These are phyloP conservation scores for Ptyas mucosa DNA, from an alignment of 2,113 vertebrate genomes.

Conservation along the genomic window DNA sequence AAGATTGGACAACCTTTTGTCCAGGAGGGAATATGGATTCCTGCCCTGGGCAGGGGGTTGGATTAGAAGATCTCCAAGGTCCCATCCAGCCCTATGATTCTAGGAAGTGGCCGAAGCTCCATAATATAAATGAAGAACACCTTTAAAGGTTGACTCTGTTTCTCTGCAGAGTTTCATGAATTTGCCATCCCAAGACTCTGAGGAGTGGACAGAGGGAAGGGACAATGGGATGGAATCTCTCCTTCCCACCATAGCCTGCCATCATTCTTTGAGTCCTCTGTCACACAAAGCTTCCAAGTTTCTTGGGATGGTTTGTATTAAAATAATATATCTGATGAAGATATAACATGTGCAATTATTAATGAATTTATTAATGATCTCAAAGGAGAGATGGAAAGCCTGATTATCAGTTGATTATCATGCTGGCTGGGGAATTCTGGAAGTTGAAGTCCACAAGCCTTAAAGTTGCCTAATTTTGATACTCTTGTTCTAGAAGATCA, in stretches of 20 bases:
- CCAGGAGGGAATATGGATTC: neutral
- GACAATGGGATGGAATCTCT: neutral
- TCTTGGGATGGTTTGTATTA: neutral
- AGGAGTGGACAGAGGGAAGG: neutral
- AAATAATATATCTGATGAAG: neutral
- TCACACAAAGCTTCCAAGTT: neutral
- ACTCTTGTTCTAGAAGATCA: neutral
- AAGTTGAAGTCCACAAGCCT: neutral
- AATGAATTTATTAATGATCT: neutral
- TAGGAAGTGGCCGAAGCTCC: too few species aligned
- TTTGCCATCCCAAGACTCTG: neutral
- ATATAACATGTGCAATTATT: neutral
- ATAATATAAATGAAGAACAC: too few species aligned
- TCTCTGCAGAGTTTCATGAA: neutral
- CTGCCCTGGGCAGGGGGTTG: neutral
- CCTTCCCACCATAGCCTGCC: neutral
- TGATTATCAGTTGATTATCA: neutral
- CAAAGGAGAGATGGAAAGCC: neutral
- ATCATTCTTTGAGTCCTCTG: neutral
- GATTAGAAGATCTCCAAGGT: too few species aligned
- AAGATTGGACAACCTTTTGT: neutral
- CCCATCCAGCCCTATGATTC: too few species aligned
- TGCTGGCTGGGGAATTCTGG: neutral
- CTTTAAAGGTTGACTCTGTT: neutral
- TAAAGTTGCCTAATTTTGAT: neutral